Evolutionary conservation across 2,113 vertebrate species (phyloP).

Genomic region (Notiomystis cincta): DNA sequence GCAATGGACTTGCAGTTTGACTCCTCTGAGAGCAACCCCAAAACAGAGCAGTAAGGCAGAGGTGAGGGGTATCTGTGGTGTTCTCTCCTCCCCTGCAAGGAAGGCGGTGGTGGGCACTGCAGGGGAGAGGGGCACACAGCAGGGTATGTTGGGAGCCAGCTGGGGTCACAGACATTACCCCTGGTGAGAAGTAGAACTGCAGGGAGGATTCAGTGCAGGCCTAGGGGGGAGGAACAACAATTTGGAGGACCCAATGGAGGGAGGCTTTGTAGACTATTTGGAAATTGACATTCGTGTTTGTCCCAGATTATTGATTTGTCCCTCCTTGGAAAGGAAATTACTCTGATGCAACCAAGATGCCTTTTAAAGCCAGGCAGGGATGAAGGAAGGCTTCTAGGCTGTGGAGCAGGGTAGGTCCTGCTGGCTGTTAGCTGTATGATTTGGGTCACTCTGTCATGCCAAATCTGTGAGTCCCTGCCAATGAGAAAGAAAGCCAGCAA

Average conservation of each 20-base stretch:
- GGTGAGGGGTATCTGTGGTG: not conserved
- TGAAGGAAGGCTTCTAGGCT: not conserved
- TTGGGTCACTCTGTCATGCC: not conserved
- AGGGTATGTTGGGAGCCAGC: rapidly evolving
- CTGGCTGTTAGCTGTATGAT: not conserved
- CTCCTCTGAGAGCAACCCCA: not conserved
- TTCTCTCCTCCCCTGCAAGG: not conserved
- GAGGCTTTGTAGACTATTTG: not conserved
- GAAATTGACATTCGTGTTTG: not conserved
- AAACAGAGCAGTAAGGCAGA: not conserved
- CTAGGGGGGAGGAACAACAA: not conserved
- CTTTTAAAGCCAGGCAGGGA: not conserved
- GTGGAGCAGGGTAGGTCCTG: not conserved
- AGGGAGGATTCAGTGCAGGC: not conserved
- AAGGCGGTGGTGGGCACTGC: rapidly evolving
- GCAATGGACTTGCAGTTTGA: not conserved
- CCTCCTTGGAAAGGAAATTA: not conserved
- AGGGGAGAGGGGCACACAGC: too few species aligned
- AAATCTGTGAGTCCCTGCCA: not conserved
- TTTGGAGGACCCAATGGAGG: not conserved
- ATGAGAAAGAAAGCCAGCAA: not conserved
- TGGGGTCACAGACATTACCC: not conserved
- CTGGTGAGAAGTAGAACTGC: not conserved
- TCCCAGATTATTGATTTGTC: too few species aligned
- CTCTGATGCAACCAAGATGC: not conserved